Percentiles rank a stretch among this genome's conserved stretches.
These are phyloP conservation scores for Diorhabda carinulata DNA, from an alignment of 1,140 invertebrate genomes.

Conservation along the genomic window DNA sequence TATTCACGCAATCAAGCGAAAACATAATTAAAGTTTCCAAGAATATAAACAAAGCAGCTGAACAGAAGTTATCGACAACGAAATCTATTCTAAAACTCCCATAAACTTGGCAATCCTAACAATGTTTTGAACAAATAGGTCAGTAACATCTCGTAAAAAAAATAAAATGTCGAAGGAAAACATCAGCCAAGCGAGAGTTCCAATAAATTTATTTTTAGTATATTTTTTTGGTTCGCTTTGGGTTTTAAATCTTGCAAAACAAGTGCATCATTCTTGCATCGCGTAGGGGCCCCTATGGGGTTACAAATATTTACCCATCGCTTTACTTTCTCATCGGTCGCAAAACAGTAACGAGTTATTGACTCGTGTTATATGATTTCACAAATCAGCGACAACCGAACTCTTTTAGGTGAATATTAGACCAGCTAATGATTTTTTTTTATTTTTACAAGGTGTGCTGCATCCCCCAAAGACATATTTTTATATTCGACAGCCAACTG, in stretches of 20 bases:
- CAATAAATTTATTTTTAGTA: slow-evolving; percentile 24
- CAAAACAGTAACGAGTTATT: slow-evolving; percentile 10
- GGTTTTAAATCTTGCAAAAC: slow-evolving; percentile 21
- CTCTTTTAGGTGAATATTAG: too few relatives aligned
- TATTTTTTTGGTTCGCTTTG: slow-evolving; percentile 20
- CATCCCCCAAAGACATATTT: too few relatives aligned
- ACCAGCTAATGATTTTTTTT: too few relatives aligned
- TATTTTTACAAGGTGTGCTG: too few relatives aligned
- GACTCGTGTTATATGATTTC: slow-evolving; percentile 9
- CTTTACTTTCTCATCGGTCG: not conserved
- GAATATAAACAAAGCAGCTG: too few relatives aligned
- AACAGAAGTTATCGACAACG: not conserved
- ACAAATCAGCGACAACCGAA: not conserved
- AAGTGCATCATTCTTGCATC: slow-evolving; percentile 21
- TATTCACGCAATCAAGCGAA: too few relatives aligned
- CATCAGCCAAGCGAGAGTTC: slow-evolving; percentile 7
- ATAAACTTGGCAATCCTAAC: slow-evolving; percentile 1
- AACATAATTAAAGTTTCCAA: too few relatives aligned
- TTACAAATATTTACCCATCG: slow-evolving; percentile 15
- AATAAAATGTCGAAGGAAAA: slow-evolving; percentile 1
- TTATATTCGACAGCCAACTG: too few relatives aligned
- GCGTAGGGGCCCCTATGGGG: slow-evolving; percentile 15
- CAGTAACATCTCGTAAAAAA: slow-evolving; percentile 11
- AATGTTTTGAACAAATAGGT: slow-evolving; percentile 1
- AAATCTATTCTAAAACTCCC: not conserved